Conservation (phyloP, 1,140 invertebrate genomes). For the Cephus cinctus region DNA sequence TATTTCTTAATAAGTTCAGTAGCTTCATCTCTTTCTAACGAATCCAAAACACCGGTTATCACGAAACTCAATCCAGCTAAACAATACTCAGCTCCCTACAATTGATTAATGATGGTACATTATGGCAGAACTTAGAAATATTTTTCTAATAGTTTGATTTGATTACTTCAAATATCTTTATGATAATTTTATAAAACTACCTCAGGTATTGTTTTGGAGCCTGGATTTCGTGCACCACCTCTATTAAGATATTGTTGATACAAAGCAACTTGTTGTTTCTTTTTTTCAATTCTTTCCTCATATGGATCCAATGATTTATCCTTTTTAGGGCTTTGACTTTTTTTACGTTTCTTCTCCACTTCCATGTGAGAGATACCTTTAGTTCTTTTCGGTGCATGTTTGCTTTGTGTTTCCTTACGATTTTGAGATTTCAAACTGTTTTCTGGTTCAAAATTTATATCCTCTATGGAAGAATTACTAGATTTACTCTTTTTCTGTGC, state of each 20-base stretch:
- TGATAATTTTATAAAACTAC: conserved; percentile 47
- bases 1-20: conserved; percentile 73
- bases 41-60: conserved; percentile 86
- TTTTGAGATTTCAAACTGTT: too few relatives aligned
- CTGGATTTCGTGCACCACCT: conserved; percentile 74
- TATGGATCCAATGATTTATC: conserved; percentile 54
- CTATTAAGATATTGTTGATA: conserved; percentile 75
- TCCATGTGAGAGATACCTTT: too few relatives aligned
- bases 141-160: conserved; percentile 14
- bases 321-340: conserved; percentile 1
- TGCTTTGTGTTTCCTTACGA: too few relatives aligned
- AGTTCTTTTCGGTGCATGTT: too few relatives aligned
- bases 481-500: too few relatives aligned
- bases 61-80: conserved; percentile 78
- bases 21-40: conserved; percentile 80
- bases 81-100: conserved; percentile 72
- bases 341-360: conserved; percentile 21
- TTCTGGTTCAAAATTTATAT: too few relatives aligned
- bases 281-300: conserved; percentile 65
- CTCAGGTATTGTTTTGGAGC: conserved; percentile 79
- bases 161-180: conserved; percentile 10
- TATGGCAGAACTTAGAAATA: conserved; percentile 1
- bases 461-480: too few relatives aligned
- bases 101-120: conserved; percentile 21
- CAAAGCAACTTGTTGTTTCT: conserved; percentile 60